These are phyloP conservation scores for Gasterosteus aculeatus DNA, from an alignment of 2,113 vertebrate species.

Conservation along the genomic window DNA sequence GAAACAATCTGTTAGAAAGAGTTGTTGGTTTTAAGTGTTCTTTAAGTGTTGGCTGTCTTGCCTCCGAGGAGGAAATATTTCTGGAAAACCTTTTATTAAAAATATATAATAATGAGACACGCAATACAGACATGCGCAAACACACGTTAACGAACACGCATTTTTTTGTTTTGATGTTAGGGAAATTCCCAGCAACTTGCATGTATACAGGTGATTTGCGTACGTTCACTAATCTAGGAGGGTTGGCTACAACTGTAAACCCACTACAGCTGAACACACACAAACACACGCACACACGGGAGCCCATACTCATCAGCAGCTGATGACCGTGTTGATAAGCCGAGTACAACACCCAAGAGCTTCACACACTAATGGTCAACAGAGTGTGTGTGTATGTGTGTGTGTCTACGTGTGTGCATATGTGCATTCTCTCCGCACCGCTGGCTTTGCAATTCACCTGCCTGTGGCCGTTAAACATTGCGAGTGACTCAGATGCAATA, in stretches of 20 bases:
- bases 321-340: conserved; percentile 42
- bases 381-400: background rate
- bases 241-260: conserved; percentile 75
- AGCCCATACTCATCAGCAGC: conserved; percentile 37
- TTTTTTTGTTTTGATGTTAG: conserved; percentile 37
- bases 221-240: conserved; percentile 66
- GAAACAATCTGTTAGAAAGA: background rate
- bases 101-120: conserved; percentile 8
- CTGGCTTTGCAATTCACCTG: conserved; percentile 44
- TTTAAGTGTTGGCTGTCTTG: background rate
- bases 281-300: background rate
- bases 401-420: background rate
- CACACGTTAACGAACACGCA: conserved; percentile 21
- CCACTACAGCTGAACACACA: conserved; percentile 69
- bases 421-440: background rate
- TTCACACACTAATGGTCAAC: conserved; percentile 43
- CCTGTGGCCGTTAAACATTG: conserved; percentile 47
- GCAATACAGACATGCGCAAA: conserved; percentile 4
- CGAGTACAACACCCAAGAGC: background rate
- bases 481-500: conserved; percentile 7
- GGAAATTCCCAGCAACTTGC: conserved; percentile 69
- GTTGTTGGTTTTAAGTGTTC: background rate
- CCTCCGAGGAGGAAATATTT: background rate
- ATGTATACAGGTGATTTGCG: conserved; percentile 76
- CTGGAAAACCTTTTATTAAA: background rate